A percentile compares a stretch with the other conserved stretches of the same genome.
Evolutionary conservation across 53 echinoderm and acorn worm species (phyloP).

Genomic region (Patiria pectinifera): DNA sequence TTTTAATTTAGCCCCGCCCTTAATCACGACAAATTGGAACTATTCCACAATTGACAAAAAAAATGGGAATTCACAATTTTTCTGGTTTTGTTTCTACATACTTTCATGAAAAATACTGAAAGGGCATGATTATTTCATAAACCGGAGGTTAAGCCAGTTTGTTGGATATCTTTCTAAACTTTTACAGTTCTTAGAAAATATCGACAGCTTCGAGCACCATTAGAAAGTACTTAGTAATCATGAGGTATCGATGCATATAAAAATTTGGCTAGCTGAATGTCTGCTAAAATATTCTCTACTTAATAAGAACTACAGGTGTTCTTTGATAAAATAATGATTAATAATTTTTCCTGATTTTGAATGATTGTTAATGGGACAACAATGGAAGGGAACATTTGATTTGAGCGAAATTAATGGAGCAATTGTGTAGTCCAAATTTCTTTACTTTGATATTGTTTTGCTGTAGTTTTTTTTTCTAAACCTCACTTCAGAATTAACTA

Average conservation of each 20-base stretch:
- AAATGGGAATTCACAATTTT: neutral
- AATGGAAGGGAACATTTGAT: neutral
- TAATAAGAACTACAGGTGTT: neutral
- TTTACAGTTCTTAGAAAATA: conserved; percentile 1
- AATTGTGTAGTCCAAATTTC: neutral
- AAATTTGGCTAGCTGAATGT: conserved; percentile 9
- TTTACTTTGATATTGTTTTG: neutral
- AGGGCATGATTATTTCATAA: conserved; percentile 1
- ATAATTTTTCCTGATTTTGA: neutral
- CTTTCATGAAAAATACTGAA: conserved; percentile 22
- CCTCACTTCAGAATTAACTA: neutral
- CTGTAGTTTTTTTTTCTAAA: neutral
- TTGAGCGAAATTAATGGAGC: neutral
- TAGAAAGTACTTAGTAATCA: neutral
- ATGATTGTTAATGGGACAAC: neutral
- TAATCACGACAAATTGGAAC: neutral
- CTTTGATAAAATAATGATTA: neutral
- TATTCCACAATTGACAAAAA: neutral
- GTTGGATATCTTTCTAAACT: conserved; percentile 5
- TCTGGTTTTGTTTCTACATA: conserved; percentile 12
- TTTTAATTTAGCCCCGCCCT: neutral
- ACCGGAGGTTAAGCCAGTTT: conserved; percentile 1
- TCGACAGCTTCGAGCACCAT: conserved; percentile 15
- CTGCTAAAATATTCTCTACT: neutral
- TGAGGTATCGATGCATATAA: conserved; percentile 38